Evolutionary conservation across 2,888 invertebrate genomes (phyloP), one percentile per base, ranked within the genome.

Genomic region (Tiphia femorata): DNA sequence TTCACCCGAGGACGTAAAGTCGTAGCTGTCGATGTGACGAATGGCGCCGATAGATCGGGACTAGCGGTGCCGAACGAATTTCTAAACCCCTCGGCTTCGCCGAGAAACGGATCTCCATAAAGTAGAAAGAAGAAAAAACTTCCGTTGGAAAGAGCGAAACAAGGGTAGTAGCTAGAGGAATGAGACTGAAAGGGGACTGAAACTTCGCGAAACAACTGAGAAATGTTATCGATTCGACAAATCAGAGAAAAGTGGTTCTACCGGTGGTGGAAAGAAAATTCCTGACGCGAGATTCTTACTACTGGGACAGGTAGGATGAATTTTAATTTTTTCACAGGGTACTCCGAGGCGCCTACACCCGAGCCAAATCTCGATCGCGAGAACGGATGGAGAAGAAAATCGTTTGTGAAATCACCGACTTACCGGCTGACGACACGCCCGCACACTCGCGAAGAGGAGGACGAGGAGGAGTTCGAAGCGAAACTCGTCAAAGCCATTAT

Each of bases 11-110:
- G 29, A 30, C 49, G 48, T 49, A 49, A 57, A 56, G 43, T 50
- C 37, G 54, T 30, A 20, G 40, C 62, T 53, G 58, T 62, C 64
- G 68, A 68, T 65, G 64, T 61, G 50, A 64, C 65, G 64, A 64
- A 70, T 69, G 64, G 64, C 60, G 55, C 42, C 66, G 58, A 72
- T 65, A 64, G 72, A 73, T 72, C 68, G 70, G 56, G 19, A 21
- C 58, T 40, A 40, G 42, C 42, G 41, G 14, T 51, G 37, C 48
- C 41, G 47, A 25, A 14, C 30, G 38, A 54, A 58, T 35, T 48
- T 55, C 58, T 49, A 51, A 49, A 56, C 53, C 43, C 50, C 41
- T 49, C 38, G 52, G 35, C 33, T 42, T 37, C 41, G 10, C 40
- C 37, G 46, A 21, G 59, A 58, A 55, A 54, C 59, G 56, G 60